A percentile compares a stretch with the other conserved stretches of the same genome.
These are phyloP conservation scores for Babyrousa celebensis DNA, from an alignment of 2,797 vertebrate genomes.

Conservation along the genomic window DNA sequence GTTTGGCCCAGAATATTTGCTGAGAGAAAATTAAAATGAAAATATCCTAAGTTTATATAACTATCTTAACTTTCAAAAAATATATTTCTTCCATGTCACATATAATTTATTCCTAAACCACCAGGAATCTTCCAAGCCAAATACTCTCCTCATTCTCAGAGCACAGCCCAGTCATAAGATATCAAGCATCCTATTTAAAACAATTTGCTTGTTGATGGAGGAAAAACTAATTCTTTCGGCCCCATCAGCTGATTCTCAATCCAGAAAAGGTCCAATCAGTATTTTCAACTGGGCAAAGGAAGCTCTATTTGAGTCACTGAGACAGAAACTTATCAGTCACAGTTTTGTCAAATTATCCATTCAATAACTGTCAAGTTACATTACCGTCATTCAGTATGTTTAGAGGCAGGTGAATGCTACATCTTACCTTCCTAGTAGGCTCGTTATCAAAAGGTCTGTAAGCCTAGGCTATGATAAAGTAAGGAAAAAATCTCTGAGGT, in stretches of 20 bases:
- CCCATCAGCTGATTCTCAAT: conserved; percentile 4
- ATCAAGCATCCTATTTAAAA: not conserved
- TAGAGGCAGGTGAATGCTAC: not conserved
- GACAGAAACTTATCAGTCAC: conserved; percentile 13
- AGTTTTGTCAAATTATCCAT: conserved; percentile 33
- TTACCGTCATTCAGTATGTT: not conserved
- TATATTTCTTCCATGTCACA: not conserved
- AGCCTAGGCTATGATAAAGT: not conserved
- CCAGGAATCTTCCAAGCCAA: not conserved
- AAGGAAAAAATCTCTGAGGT: not conserved
- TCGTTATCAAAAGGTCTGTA: not conserved
- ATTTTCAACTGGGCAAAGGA: not conserved
- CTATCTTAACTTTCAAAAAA: conserved; percentile 62
- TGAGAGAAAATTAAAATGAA: conserved; percentile 74
- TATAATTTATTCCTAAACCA: conserved; percentile 20
- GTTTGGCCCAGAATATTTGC: conserved; percentile 63
- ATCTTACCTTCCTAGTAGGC: not conserved
- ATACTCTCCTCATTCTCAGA: not conserved
- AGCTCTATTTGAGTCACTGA: not conserved
- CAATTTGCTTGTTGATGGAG: not conserved
- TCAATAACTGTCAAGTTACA: not conserved
- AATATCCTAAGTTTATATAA: conserved; percentile 72
- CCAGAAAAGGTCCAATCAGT: not conserved
- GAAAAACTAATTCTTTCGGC: not conserved
- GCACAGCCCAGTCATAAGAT: not conserved